phyloP scores from a whole-genome alignment of 2,888 invertebrate species.

The Hedya salicella region DNA sequence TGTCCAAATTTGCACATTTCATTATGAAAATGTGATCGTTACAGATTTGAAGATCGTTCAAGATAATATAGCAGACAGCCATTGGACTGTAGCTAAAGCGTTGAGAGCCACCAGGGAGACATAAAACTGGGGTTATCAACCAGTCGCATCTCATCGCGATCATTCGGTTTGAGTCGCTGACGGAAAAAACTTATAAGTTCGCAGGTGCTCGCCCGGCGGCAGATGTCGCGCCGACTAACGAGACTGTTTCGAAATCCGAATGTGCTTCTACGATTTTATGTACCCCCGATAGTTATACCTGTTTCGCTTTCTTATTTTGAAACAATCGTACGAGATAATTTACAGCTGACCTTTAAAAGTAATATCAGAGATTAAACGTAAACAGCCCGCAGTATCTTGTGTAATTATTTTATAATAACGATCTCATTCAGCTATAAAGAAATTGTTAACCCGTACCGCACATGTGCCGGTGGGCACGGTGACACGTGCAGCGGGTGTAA shows the following conservation, averaged over 20 bases:
- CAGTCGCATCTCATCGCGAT: conserved; percentile 48
- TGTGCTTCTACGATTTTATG: conserved; percentile 53
- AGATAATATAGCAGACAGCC: conserved; percentile 41
- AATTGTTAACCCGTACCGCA: conserved; percentile 39
- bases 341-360: conserved; percentile 42
- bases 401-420: conserved; percentile 43
- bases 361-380: conserved; percentile 40
- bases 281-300: conserved; percentile 51
- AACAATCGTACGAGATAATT: conserved; percentile 37
- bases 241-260: conserved; percentile 54
- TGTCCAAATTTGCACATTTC: conserved; percentile 33
- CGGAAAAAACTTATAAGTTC: conserved; percentile 61
- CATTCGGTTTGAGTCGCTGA: conserved; percentile 42
- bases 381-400: conserved; percentile 38
- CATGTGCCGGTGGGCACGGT: conserved; percentile 31
- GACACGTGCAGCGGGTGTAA: conserved; percentile 28
- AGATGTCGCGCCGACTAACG: conserved; percentile 62
- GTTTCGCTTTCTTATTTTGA: conserved; percentile 37
- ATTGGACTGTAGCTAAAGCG: conserved; percentile 26
- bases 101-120: conserved; percentile 49
- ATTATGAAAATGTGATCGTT: conserved; percentile 38
- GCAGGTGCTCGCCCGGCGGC: conserved; percentile 67
- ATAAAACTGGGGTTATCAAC: conserved; percentile 51
- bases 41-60: conserved; percentile 41
- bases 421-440: conserved; percentile 40